These are phyloP conservation scores for Corydoras sp. DNA, from an alignment of 2,113 vertebrate genomes.

Conservation along the genomic window DNA sequence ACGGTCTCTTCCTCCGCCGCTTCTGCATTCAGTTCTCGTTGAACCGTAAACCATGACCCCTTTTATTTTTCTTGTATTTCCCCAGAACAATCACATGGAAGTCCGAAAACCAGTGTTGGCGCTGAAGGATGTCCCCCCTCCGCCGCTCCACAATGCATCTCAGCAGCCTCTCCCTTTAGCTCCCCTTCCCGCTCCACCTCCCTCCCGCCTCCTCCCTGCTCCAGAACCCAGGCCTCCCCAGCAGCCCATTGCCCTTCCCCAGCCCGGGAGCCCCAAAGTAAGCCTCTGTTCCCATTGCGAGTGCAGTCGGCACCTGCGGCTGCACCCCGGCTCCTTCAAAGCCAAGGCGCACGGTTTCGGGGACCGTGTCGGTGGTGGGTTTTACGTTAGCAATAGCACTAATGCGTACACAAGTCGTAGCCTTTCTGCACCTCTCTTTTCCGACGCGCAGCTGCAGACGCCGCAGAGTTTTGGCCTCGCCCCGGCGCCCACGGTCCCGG, in stretches of 20 bases:
- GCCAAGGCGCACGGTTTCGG: conserved; percentile 61
- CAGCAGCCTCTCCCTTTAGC: conserved; percentile 74
- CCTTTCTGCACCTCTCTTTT: conserved; percentile 64
- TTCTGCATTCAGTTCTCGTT: no score
- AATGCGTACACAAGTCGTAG: conserved; percentile 53
- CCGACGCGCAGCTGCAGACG: conserved; percentile 45
- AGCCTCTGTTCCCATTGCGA: conserved; percentile 83
- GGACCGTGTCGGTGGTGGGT: conserved; percentile 54
- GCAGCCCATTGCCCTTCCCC: conserved; percentile 63
- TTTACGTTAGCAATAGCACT: conserved; percentile 47
- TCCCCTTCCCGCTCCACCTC: conserved; percentile 59
- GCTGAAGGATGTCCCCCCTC: conserved; percentile 83
- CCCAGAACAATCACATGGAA: conserved; percentile 86
- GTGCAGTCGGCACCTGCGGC: conserved; percentile 33
- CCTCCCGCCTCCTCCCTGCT: conserved; percentile 68
- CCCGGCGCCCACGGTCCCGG: conserved; percentile 61
- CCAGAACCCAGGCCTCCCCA: conserved; percentile 64
- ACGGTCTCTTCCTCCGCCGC: no score
- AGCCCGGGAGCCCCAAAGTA: conserved; percentile 79
- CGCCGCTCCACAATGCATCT: conserved; percentile 66
- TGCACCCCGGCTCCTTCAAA: conserved; percentile 17
- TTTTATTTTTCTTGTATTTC: background rate
- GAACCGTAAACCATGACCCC: no score
- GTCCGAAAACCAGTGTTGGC: conserved; percentile 75
- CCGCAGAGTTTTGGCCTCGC: conserved; percentile 35